A percentile compares a stretch with the other conserved stretches of the same genome.
Conservation (phyloP, 2,797 vertebrate genomes). For the Serranus cabrilla region DNA sequence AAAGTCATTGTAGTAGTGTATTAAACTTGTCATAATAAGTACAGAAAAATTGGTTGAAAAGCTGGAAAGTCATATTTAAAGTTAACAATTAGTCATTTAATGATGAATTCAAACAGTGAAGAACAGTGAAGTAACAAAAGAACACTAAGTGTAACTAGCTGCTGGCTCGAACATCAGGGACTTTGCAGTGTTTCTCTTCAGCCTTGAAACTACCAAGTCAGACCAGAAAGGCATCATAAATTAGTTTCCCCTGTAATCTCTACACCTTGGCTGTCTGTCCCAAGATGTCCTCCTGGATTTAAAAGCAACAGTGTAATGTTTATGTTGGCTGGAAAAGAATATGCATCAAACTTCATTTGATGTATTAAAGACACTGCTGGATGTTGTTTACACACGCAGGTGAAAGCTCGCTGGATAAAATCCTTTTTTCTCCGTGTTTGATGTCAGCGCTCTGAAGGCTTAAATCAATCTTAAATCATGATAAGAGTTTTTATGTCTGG, state of each 20-base stretch:
- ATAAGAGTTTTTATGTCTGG: slow-evolving; percentile 48
- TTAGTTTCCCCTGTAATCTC: slow-evolving; percentile 78
- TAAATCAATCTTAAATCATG: slow-evolving; percentile 58
- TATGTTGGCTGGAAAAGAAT: slow-evolving; percentile 79
- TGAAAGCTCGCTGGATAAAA: slow-evolving; percentile 77
- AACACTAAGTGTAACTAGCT: slow-evolving; percentile 18
- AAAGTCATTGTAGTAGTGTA: no score
- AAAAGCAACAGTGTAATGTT: slow-evolving; percentile 82
- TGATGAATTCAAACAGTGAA: background rate
- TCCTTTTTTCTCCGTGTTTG: slow-evolving; percentile 74
- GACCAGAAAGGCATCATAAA: slow-evolving; percentile 75
- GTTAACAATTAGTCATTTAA: background rate
- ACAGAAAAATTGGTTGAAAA: background rate
- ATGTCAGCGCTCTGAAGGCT: slow-evolving; percentile 73
- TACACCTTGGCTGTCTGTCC: slow-evolving; percentile 75
- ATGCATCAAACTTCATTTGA: slow-evolving; percentile 84
- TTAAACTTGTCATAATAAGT: background rate
- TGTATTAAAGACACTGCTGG: slow-evolving; percentile 82
- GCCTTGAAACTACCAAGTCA: slow-evolving; percentile 63
- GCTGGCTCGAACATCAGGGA: slow-evolving; percentile 53
- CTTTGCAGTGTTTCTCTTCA: slow-evolving; percentile 68
- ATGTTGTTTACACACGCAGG: slow-evolving; percentile 81
- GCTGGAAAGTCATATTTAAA: background rate
- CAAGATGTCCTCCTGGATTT: slow-evolving; percentile 83
- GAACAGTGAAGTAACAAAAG: background rate